Percentiles rank a stretch among this genome's conserved stretches.
These are phyloP conservation scores for Myocastor coypus DNA, from an alignment of 2,113 vertebrate species.

Conservation along the genomic window DNA sequence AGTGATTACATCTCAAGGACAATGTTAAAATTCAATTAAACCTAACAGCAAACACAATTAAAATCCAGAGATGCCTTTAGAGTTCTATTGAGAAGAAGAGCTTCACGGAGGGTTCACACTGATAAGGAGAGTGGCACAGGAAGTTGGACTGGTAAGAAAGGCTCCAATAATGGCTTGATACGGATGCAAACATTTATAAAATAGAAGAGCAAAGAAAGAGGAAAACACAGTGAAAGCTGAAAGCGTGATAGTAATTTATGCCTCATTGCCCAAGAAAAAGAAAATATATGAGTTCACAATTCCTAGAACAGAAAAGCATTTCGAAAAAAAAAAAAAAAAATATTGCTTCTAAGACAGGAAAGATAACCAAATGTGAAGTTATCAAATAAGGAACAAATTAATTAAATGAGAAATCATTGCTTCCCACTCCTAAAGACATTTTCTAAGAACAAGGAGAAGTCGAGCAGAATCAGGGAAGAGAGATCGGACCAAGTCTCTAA, in stretches of 20 bases:
- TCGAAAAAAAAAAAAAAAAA: too few relatives aligned
- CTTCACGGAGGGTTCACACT: neutral
- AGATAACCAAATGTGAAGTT: conserved; percentile 34
- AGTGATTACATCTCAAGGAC: neutral
- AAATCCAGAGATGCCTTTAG: neutral
- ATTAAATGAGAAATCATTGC: conserved; percentile 37
- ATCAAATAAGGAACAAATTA: conserved; percentile 46
- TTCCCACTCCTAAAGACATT: neutral
- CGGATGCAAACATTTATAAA: neutral
- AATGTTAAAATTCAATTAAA: neutral
- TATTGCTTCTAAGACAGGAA: conserved; percentile 28
- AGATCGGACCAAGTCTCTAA: neutral
- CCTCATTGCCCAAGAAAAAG: neutral
- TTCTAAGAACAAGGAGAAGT: neutral
- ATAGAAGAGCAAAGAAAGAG: neutral
- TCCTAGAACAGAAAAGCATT: conserved; percentile 4
- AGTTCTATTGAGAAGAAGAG: neutral
- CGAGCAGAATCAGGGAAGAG: neutral
- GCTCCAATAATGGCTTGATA: neutral
- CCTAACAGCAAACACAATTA: neutral
- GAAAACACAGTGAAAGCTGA: neutral
- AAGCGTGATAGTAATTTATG: neutral
- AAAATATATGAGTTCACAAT: neutral
- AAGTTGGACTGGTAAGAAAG: neutral
- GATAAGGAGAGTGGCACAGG: neutral